phyloP scores from a whole-genome alignment of 2,888 invertebrate species.

The Hermodice carunculata region DNA sequence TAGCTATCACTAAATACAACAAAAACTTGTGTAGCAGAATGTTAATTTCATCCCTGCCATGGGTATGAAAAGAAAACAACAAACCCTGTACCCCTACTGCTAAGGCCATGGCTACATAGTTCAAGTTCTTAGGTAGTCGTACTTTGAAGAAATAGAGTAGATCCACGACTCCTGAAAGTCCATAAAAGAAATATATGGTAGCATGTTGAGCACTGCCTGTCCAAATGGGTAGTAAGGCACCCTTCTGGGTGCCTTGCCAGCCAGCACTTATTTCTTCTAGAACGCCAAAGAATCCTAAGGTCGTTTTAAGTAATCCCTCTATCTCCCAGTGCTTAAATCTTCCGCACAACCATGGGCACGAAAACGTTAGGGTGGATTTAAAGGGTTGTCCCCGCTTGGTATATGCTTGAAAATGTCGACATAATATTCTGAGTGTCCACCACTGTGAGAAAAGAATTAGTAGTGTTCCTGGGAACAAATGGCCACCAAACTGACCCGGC shows the following conservation, averaged over 20 bases:
- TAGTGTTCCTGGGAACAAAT: slow-evolving; percentile 70
- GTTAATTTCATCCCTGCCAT: slow-evolving; percentile 68
- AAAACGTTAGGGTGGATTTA: slow-evolving; percentile 24
- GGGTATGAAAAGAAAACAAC: slow-evolving; percentile 72
- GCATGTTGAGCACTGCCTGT: slow-evolving; percentile 72
- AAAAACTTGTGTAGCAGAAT: slow-evolving; percentile 71
- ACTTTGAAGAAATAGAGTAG: slow-evolving; percentile 61
- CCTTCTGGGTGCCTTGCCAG: slow-evolving; percentile 64
- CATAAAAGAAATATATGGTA: slow-evolving; percentile 73
- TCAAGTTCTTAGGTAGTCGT: slow-evolving; percentile 67
- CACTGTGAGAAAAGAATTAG: slow-evolving; percentile 62
- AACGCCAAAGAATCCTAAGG: slow-evolving; percentile 56
- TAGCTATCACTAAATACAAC: slow-evolving; percentile 66
- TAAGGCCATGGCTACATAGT: slow-evolving; percentile 70
- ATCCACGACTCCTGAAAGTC: slow-evolving; percentile 69
- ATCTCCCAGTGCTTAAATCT: slow-evolving; percentile 41
- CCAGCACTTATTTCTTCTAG: slow-evolving; percentile 66
- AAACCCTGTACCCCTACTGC: slow-evolving; percentile 71
- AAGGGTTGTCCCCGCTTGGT: slow-evolving; percentile 40
- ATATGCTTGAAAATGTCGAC: slow-evolving; percentile 51
- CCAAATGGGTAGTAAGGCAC: too few relatives aligned
- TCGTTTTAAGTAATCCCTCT: slow-evolving; percentile 58
- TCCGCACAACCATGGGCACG: slow-evolving; percentile 47
- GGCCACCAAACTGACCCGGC: slow-evolving; percentile 71
- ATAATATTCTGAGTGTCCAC: slow-evolving; percentile 58